A percentile compares a stretch with the other conserved stretches of the same genome.
phyloP scores from a whole-genome alignment of 2,797 vertebrate species.

The Mus minutoides region DNA sequence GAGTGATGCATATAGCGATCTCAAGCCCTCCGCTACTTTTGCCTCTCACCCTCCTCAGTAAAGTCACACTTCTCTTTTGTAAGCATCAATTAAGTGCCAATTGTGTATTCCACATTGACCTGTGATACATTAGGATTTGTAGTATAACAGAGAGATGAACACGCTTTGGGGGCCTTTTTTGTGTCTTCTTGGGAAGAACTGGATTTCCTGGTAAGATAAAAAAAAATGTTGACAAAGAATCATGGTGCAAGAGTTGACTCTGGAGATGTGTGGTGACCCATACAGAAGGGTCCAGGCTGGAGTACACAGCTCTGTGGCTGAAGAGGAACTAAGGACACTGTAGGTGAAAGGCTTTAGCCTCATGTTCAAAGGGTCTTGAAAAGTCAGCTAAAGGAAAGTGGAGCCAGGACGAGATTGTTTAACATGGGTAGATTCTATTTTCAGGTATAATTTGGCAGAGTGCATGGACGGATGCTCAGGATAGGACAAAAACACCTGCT shows the following conservation, averaged over 20 bases:
- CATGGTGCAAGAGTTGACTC: background rate
- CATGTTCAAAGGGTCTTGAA: background rate
- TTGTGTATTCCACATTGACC: background rate
- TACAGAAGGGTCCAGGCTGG: background rate
- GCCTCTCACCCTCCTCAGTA: background rate
- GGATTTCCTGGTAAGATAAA: background rate
- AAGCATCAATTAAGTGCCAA: background rate
- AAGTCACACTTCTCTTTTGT: background rate
- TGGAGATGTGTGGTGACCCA: background rate
- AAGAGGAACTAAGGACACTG: background rate
- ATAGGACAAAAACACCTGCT: background rate
- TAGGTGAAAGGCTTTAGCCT: background rate
- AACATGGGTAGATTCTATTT: background rate
- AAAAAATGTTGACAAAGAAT: background rate
- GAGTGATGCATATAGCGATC: background rate
- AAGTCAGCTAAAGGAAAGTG: background rate
- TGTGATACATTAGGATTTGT: background rate
- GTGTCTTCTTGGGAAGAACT: background rate
- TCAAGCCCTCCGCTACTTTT: background rate
- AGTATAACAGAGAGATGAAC: fast-evolving
- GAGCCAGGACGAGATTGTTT: background rate
- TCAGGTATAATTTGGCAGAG: background rate
- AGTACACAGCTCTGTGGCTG: background rate
- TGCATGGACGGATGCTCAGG: background rate
- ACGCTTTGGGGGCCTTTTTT: background rate